A percentile compares a stretch with the other conserved stretches of the same genome.
These are phyloP conservation scores for Eira barbara DNA, from an alignment of 2,113 vertebrate species.

Conservation along the genomic window DNA sequence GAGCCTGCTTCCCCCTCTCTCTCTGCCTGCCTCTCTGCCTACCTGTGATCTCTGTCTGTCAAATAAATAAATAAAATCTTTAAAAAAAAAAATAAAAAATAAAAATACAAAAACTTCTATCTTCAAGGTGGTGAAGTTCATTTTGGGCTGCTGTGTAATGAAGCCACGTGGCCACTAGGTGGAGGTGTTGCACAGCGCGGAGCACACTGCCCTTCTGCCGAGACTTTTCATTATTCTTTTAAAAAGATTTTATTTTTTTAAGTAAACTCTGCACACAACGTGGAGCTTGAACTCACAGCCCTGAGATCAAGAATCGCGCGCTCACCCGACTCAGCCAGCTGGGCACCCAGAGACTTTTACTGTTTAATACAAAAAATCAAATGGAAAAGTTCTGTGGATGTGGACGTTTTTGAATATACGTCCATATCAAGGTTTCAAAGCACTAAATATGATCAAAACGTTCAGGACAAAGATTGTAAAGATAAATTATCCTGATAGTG, in stretches of 20 bases:
- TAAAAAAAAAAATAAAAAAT: too few species aligned
- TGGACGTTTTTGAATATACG: not conserved
- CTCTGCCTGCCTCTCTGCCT: too few species aligned
- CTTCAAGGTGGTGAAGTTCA: not conserved
- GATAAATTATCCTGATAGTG: not conserved
- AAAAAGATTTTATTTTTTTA: not conserved
- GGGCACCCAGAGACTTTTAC: not conserved
- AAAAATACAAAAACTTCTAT: too few species aligned
- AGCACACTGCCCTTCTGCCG: rapidly evolving
- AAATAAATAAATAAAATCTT: too few species aligned
- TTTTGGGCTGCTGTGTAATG: not conserved
- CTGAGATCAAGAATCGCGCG: not conserved
- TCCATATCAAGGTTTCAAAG: not conserved
- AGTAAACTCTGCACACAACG: not conserved
- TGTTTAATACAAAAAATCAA: not conserved
- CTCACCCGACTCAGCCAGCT: not conserved
- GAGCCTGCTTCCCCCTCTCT: too few species aligned
- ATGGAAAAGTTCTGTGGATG: not conserved
- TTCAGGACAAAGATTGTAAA: not conserved
- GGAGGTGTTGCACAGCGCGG: not conserved
- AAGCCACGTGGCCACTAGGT: not conserved
- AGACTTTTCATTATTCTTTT: not conserved
- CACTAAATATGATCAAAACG: not conserved
- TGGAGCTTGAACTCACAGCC: not conserved
- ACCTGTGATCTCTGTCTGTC: too few species aligned